A percentile compares a stretch with the other conserved stretches of the same genome.
phyloP scores from a whole-genome alignment of 2,888 invertebrate species.

The Temnothorax unifasciatus region DNA sequence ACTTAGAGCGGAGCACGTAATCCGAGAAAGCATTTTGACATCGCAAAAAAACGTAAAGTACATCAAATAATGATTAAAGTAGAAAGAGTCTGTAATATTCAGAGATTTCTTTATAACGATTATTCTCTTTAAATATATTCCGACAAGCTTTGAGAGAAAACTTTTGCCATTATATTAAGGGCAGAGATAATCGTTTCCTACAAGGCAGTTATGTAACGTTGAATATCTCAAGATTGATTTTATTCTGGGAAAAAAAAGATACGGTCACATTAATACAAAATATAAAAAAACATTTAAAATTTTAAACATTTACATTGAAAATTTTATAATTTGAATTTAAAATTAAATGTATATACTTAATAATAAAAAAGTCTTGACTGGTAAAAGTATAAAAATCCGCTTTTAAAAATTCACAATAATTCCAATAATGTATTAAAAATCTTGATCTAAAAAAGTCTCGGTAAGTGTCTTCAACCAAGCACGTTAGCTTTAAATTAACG shows the following conservation, averaged over 20 bases:
- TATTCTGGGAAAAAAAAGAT: background rate
- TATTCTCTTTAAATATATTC: conserved; percentile 35
- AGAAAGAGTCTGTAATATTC: conserved; percentile 34
- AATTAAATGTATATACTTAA: background rate
- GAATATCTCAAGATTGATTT: conserved; percentile 13
- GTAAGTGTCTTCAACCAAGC: background rate
- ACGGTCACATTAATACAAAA: background rate
- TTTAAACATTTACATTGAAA: background rate
- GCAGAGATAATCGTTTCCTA: conserved; percentile 33
- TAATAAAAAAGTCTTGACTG: background rate
- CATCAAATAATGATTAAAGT: conserved; percentile 47
- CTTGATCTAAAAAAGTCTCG: background rate
- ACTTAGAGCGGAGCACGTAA: conserved; percentile 33
- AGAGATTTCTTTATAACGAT: conserved; percentile 40
- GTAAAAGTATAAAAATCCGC: background rate
- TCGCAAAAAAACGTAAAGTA: conserved; percentile 43
- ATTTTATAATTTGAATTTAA: background rate
- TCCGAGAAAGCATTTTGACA: conserved; percentile 55
- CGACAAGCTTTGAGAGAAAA: conserved; percentile 33
- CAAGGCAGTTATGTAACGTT: conserved; percentile 28
- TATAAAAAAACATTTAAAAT: background rate
- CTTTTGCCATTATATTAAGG: conserved; percentile 40
- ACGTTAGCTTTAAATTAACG: background rate
- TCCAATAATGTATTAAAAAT: background rate
- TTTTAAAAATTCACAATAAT: conserved; percentile 8